phyloP scores from a whole-genome alignment of 2,888 invertebrate species.

The Orthosia cruda region DNA sequence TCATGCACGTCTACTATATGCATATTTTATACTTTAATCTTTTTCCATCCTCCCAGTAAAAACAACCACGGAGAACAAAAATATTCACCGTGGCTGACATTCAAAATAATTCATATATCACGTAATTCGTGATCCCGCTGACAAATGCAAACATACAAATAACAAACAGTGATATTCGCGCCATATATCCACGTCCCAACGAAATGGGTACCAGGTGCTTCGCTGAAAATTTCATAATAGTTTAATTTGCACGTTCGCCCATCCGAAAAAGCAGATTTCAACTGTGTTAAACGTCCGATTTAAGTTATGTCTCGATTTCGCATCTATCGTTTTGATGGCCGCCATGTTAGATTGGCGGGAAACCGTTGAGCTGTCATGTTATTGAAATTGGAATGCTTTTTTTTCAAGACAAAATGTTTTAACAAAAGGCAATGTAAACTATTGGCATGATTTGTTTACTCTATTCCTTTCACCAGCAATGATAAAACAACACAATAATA shows the following conservation, averaged over 20 bases:
- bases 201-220: conserved; percentile 77
- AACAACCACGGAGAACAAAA: conserved; percentile 18
- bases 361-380: conserved; percentile 28
- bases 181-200: conserved; percentile 74
- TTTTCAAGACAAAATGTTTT: too few relatives aligned
- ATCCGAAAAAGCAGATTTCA: conserved; percentile 66
- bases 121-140: conserved; percentile 69
- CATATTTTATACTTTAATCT: background rate
- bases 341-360: conserved; percentile 24
- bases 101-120: conserved; percentile 63
- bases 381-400: conserved; percentile 14
- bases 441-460: too few relatives aligned
- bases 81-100: conserved; percentile 30
- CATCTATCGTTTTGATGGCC: conserved; percentile 49
- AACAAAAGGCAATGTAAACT: too few relatives aligned
- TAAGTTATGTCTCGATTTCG: conserved; percentile 54
- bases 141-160: conserved; percentile 77
- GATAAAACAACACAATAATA: too few relatives aligned
- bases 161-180: conserved; percentile 73
- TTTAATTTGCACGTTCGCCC: conserved; percentile 72
- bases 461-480: too few relatives aligned
- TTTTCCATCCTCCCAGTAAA: conserved; percentile 1
- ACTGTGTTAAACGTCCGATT: conserved; percentile 55
- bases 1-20: background rate
- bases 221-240: conserved; percentile 75